Percentiles rank a stretch among this genome's conserved stretches.
Evolutionary conservation across 2,797 vertebrate species (phyloP).

Genomic region (Eurystomus glaucurus): DNA sequence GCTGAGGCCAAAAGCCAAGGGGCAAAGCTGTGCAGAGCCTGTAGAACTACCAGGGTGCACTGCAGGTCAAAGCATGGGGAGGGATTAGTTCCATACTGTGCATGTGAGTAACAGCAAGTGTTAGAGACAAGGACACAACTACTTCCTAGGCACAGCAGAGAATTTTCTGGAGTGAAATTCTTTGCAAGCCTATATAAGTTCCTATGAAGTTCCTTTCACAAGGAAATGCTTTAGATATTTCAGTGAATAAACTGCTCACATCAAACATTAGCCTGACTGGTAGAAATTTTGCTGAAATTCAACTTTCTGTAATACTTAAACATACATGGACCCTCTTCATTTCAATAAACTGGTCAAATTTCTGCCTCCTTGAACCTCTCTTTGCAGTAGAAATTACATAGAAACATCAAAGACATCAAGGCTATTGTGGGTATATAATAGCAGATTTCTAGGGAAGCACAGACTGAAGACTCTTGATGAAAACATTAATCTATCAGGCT

Average conservation of each 20-base stretch:
- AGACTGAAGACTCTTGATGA: constrained; percentile 11
- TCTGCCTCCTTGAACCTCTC: background rate
- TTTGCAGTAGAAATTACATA: background rate
- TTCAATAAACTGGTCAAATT: background rate
- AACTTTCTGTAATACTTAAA: background rate
- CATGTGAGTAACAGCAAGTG: background rate
- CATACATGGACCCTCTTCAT: background rate
- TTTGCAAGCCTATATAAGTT: background rate
- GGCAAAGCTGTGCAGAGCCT: background rate
- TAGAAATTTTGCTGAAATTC: background rate
- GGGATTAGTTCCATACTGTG: background rate
- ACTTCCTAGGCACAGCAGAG: background rate
- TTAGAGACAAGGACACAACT: background rate
- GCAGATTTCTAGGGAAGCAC: background rate
- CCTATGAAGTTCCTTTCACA: background rate
- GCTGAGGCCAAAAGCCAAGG: background rate
- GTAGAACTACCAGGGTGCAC: background rate
- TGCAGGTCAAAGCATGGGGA: background rate
- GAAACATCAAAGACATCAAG: background rate
- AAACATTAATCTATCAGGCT: background rate
- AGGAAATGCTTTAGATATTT: accelerated
- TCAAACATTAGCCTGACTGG: background rate
- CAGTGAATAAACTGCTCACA: background rate
- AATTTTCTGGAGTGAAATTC: background rate
- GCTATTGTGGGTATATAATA: background rate